Percentiles rank a stretch among this genome's conserved stretches.
phyloP scores from a whole-genome alignment of 2,888 invertebrate genomes.

The Orthosia incerta region DNA sequence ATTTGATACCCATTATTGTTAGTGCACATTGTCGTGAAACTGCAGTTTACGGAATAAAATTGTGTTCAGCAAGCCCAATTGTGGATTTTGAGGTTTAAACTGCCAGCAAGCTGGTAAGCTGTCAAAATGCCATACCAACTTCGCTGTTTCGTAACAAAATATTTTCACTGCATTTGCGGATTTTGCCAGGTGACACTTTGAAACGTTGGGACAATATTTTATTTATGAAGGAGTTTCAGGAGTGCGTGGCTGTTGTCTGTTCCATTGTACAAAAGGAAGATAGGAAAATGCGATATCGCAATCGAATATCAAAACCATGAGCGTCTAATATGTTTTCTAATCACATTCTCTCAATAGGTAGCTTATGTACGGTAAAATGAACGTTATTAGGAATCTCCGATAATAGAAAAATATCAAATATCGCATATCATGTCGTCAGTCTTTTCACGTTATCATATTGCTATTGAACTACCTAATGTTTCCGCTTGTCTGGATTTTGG shows the following conservation, averaged over 20 bases:
- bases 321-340: constrained; percentile 17
- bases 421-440: background rate
- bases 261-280: background rate
- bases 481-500: background rate
- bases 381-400: constrained; percentile 2
- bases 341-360: constrained; percentile 11
- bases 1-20: constrained; percentile 11
- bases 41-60: background rate
- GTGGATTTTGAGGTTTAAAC: constrained; percentile 24
- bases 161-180: constrained; percentile 31
- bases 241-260: background rate
- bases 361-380: constrained; percentile 12
- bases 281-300: constrained; percentile 9
- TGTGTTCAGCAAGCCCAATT: constrained; percentile 9
- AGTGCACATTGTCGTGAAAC: background rate
- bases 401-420: constrained; percentile 5
- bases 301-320: constrained; percentile 11
- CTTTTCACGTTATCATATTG: background rate
- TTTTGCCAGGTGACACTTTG: constrained; percentile 45
- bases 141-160: constrained; percentile 41
- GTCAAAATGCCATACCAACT: constrained; percentile 52
- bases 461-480: background rate
- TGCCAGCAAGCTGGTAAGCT: constrained; percentile 38
- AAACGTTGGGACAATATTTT: constrained; percentile 36
- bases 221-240: constrained; percentile 11